phyloP scores from a whole-genome alignment of 2,888 invertebrate species.

The Odontocerum albicorne region DNA sequence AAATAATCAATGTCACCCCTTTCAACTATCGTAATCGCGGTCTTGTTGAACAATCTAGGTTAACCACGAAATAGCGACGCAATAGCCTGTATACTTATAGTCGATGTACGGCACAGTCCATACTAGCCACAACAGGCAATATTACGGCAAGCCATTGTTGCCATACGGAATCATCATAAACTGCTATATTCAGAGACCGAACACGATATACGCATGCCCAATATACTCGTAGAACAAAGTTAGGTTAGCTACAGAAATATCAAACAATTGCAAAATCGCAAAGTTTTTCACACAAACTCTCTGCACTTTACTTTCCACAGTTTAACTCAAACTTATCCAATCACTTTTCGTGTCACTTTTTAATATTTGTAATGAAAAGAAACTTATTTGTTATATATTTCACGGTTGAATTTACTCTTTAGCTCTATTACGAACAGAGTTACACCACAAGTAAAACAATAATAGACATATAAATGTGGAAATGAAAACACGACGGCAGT shows the following conservation, averaged over 20 bases:
- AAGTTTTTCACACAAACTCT: no score
- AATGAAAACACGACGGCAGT: slow-evolving; percentile 33
- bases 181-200: slow-evolving; percentile 21
- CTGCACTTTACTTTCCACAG: neutral
- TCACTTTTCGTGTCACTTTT: no score
- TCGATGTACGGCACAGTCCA: slow-evolving; percentile 8
- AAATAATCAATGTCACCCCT: slow-evolving; percentile 21
- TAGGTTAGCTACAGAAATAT: slow-evolving; percentile 24
- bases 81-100: slow-evolving; percentile 5
- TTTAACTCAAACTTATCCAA: no score
- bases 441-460: slow-evolving; percentile 35
- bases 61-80: slow-evolving; percentile 15
- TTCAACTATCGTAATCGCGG: slow-evolving; percentile 8
- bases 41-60: slow-evolving; percentile 9
- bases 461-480: slow-evolving; percentile 35
- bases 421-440: no score
- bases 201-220: slow-evolving; percentile 23
- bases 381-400: no score
- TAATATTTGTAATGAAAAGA: no score
- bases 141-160: slow-evolving; percentile 13
- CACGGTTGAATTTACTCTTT: no score
- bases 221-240: slow-evolving; percentile 14
- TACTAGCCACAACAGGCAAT: slow-evolving; percentile 21
- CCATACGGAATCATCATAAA: slow-evolving; percentile 28
- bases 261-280: slow-evolving; percentile 12